phyloP scores from a whole-genome alignment of 2,797 vertebrate species.

The Martes flavigula region DNA sequence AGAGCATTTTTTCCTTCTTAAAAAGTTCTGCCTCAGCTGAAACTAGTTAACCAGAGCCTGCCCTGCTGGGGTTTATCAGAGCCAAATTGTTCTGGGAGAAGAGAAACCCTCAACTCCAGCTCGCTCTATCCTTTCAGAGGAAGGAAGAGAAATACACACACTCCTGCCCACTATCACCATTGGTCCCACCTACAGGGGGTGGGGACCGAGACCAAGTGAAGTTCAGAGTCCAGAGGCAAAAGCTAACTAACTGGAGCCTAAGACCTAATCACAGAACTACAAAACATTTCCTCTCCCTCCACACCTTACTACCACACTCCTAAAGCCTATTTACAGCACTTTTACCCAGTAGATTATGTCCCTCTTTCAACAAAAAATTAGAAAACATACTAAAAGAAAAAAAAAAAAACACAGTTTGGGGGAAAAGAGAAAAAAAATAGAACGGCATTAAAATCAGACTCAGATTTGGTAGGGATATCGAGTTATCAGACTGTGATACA shows the following conservation, averaged over 20 bases:
- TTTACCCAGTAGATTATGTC: not conserved
- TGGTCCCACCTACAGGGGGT: not conserved
- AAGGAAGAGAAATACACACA: not conserved
- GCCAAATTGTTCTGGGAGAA: not conserved
- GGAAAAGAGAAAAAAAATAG: not conserved
- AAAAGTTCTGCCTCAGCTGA: not conserved
- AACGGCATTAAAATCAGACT: not conserved
- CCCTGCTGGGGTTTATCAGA: not conserved
- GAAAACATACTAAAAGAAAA: not conserved
- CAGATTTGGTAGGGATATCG: not conserved
- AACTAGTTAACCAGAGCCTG: not conserved
- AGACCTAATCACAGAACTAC: not conserved
- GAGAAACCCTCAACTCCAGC: not conserved
- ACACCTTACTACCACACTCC: not conserved
- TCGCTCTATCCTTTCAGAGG: not conserved
- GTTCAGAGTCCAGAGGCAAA: not conserved
- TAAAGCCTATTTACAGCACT: not conserved
- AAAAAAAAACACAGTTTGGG: not conserved
- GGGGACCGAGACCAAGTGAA: not conserved
- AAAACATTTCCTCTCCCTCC: not conserved
- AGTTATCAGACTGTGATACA: not conserved
- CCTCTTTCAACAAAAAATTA: not conserved
- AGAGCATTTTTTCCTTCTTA: not conserved
- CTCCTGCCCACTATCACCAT: not conserved
- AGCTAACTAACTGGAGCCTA: not conserved